Evolutionary conservation across 1,140 invertebrate genomes (phyloP), one percentile per base, ranked within the genome.

Genomic region (Drosophila mauritiana): DNA sequence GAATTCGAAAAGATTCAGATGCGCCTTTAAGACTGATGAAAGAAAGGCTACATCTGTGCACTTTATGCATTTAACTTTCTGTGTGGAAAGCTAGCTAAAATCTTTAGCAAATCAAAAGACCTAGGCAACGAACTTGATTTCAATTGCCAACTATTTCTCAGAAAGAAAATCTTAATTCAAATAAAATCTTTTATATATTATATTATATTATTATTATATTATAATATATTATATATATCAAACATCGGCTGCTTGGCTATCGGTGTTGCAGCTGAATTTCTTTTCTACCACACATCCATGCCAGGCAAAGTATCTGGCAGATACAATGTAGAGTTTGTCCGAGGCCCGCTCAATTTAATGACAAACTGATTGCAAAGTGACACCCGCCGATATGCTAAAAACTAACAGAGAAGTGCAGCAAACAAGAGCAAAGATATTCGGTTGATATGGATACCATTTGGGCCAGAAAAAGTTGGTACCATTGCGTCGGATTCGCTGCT

Each of bases 321-420:
- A 73, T 45, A 55, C 67, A 49, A 52, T 54, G 58, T 43, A 11
- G 4, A 36, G 34, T 39, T 40, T 25, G 53, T 20, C 59, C 22
- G 53, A 42, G 46, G 36, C 36, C 13, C 34, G 27, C 43, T 67
- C 37, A 45, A 53, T 61, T 82, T 74, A 82, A 78, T 78, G 63
- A 31, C 45, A 78, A 78, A 83, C 56, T 65, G 75, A 75, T 83
- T 78, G 58, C 69, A 78, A 54, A 69, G 52, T 78, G 80, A 69
- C 67, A 39, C 54, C 59, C 59, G 54, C 43, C 42, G 52, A 61
- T 45, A 72, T 45, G 56, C 49, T 65, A 58, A 62, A 58, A 58
- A 42, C 13, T 57, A 15, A 25, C 63, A 48, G 42, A 13, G 25
- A 42, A 42, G 43, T 22, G 43, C 17, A 12, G 31, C 58, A 67